Evolutionary conservation across 2,797 vertebrate genomes (phyloP), one percentile per base, ranked within the genome.

Genomic region (Gymnodraco acuticeps): DNA sequence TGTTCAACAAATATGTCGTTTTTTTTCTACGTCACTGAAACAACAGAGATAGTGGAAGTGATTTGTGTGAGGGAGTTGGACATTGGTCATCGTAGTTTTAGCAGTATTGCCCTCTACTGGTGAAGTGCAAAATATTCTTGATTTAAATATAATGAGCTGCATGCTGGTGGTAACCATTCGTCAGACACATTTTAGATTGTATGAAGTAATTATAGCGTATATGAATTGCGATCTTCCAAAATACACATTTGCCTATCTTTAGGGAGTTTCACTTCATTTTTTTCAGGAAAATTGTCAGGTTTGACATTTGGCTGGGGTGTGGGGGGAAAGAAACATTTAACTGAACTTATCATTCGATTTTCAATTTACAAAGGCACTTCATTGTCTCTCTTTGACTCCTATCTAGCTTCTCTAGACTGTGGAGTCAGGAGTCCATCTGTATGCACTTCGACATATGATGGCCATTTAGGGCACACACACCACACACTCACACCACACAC

Each of bases 101-200:
- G 73, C 88, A 87, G 78, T 84, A 83, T 85, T 88, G 92, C 92
- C 93, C 92, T 94, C 94, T 94, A 92, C 93, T 95, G 93, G 93
- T 90, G 56, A 87, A 70, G 16, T 20, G 50, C 16, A 65, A 50
- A 3, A 73, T 38, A 64, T n/a, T 46, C 67, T 45, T 31, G 33
- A 46, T 73, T 65, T 27, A 46, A 23, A 47, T 56, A 3, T 11
- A 31, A 14, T 51, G 53, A 62, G 27, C 20, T 64, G n/a, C 16
- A 8, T 47, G 19, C 62, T 56, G 16, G 16, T 64, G 31, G 64
- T 60, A 48, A 72, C 43, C 7, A 47, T 78, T 16, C 70, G 61
- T 42, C 23, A 7, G 19, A 68, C n/a, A 38, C 12, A 59, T 5
- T 61, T 10, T 3, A 63, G 2, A 64, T 17, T 10, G 5, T 27